phyloP scores from a whole-genome alignment of 30 jellyfish, hydroid and myxozoan genomes.

The Cassiopea xamachana region DNA sequence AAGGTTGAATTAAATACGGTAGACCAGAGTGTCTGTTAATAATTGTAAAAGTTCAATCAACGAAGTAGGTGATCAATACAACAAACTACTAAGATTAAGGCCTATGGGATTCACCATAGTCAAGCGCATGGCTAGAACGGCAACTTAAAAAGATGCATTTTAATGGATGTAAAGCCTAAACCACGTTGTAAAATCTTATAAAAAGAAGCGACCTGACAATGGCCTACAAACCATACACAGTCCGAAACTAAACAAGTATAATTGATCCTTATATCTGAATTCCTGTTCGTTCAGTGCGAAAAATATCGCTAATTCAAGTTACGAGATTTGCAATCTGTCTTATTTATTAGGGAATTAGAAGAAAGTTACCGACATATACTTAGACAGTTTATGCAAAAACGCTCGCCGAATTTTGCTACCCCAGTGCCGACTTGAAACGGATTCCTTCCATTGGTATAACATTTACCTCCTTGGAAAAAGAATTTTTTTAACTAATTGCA shows the following conservation, averaged over 20 bases:
- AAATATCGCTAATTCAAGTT: conserved; percentile 60
- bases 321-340: conserved; percentile 67
- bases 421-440: conserved; percentile 40
- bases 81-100: conserved; percentile 60
- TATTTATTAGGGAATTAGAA: conserved; percentile 45
- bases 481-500: too few species aligned
- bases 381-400: conserved; percentile 37
- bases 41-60: conserved; percentile 17
- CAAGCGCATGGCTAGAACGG: conserved; percentile 72
- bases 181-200: conserved; percentile 67
- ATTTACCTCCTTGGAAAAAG: not conserved
- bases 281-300: conserved; percentile 72
- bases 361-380: conserved; percentile 67
- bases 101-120: conserved; percentile 61
- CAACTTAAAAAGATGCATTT: conserved; percentile 58
- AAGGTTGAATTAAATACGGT: conserved; percentile 21
- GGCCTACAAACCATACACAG: conserved; percentile 72
- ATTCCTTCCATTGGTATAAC: not conserved
- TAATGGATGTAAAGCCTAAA: conserved; percentile 66
- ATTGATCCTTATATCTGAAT: conserved; percentile 67
- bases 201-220: conserved; percentile 70
- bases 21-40: conserved; percentile 38
- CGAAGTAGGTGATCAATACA: conserved; percentile 53
- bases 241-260: conserved; percentile 69
- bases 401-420: conserved; percentile 8